Base-by-base conservation (phyloP, 1,140 invertebrate species). In the Lordiphosa mommai region DNA sequence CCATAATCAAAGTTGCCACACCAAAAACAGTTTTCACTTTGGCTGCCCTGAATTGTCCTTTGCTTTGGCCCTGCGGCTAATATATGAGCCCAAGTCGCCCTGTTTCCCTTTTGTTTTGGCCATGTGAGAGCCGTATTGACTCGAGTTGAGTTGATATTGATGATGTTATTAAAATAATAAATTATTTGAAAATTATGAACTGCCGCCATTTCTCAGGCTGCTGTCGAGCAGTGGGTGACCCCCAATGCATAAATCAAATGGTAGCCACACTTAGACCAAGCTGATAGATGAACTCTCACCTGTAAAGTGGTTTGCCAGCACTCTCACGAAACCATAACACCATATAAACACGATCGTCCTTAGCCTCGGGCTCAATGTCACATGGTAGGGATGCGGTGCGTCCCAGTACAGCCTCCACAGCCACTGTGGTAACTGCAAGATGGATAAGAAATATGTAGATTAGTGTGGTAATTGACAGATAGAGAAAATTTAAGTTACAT, bases 291-390 rank as follows among this genome's bases (percentile, higher is more conserved):
- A 56, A n/a, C n/a, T n/a, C 89, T 89, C 91, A 96, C 95, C 95
- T 97, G 91, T 96, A 97, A 67, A 97, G 92, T 34, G 96, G 95
- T 88, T 95, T 96, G 41, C 93, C 93, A 14, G 92, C 93, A 46
- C 93, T 93, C 82, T 96, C 94, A 66, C 95, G 91, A 89, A 96
- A 97, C 96, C 96, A 97, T 4, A 97, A 91, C 61, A 97, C 95
- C 94, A 97, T 95, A 89, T 95, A 95, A 59, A 96, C 94, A 61
- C 94, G 91, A 87, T 97, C 96, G 69, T 95, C 94, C 77, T 92
- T 92, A 57, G 93, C 92, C 70, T 92, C 90, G 77, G 90, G 90
- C 86, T 94, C 93, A 77, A 96, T 95, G 90, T 96, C 94, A 90
- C 96, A 96, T 32, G 95, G 95, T 66, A 97, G 90, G 47, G 92